Base-by-base conservation (phyloP, 2,888 invertebrate genomes). In the Zaprionus lineosus region DNA sequence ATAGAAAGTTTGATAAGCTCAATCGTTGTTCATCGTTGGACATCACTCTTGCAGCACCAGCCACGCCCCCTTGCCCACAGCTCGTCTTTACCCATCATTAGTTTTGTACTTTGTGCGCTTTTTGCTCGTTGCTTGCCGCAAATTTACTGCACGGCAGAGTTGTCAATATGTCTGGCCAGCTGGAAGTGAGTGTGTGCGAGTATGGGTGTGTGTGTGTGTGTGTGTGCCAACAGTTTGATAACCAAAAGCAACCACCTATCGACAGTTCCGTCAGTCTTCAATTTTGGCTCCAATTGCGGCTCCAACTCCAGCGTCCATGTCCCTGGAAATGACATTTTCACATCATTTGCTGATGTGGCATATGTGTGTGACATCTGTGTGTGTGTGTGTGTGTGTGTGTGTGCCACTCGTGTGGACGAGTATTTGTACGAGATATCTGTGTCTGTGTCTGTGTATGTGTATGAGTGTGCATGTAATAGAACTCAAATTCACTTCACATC, bases 271-370 rank as follows among this genome's bases (percentile, higher is more conserved):
- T 55, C 65, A 55, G 65, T 48, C 59, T 65, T 43, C 83, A 78
- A 79, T 72, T 75, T 62, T 26, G 64, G 60, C 56, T 70, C 44
- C 44, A 53, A 69, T 57, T 69, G 52, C 52, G 70, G 36, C 64
- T 63, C 19, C 34, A 28, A 29, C 26, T 36, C 19, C 12, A 29
- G 31, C 21, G 46, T 18, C 41, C 68, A 47, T 69, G n/a, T 69
- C 50, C 60, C 73, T 74, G 82, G 55, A 78, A 84, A 84, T 79
- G 78, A 82, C 85, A 84, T 79, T 79, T 84, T 84, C 85, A 79
- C 83, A 79, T 84, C 85, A 84, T 79, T 84, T 79, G 79, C 79
- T 79, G 83, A 84, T 84, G 74, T 82, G 83, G 84, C 84, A 79
- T 82, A 77, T 84, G 78, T 84, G 68, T 73, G 55, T 46, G 51